These are phyloP conservation scores for Ischnus inquisitorius DNA, from an alignment of 2,888 invertebrate genomes.

Conservation along the genomic window DNA sequence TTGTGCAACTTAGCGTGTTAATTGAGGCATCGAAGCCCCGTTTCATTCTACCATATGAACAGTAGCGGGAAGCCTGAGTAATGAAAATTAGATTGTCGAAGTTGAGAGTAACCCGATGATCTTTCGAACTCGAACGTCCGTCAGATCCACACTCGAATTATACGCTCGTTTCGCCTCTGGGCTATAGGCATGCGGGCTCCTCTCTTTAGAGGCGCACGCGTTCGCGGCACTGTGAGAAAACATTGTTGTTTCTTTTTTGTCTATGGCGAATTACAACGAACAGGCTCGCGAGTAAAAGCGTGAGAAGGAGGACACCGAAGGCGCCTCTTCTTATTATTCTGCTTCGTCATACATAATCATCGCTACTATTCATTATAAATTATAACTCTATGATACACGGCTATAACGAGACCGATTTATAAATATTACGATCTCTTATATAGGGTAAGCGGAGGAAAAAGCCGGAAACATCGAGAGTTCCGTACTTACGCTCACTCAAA, in stretches of 20 bases:
- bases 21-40: constrained; percentile 32
- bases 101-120: constrained; percentile 8
- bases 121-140: constrained; percentile 17
- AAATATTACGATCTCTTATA: constrained; percentile 20
- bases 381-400: constrained; percentile 14
- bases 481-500: background rate
- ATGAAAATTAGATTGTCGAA: constrained; percentile 12
- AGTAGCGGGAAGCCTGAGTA: background rate
- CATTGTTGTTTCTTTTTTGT: constrained; percentile 65
- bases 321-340: constrained; percentile 10
- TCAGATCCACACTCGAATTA: constrained; percentile 10
- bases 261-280: constrained; percentile 54
- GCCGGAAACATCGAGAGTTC: background rate
- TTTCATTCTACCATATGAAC: background rate
- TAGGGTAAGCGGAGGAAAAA: constrained; percentile 7
- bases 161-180: constrained; percentile 32
- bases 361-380: constrained; percentile 22
- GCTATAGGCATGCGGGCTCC: constrained; percentile 17
- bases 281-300: constrained; percentile 67
- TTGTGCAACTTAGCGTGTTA: constrained; percentile 54
- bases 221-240: constrained; percentile 59
- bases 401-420: constrained; percentile 18
- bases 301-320: constrained; percentile 70
- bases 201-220: constrained; percentile 23
- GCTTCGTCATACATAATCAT: background rate